These are phyloP conservation scores for Lasioglossum malachurum DNA, from an alignment of 2,888 invertebrate genomes.

Conservation along the genomic window DNA sequence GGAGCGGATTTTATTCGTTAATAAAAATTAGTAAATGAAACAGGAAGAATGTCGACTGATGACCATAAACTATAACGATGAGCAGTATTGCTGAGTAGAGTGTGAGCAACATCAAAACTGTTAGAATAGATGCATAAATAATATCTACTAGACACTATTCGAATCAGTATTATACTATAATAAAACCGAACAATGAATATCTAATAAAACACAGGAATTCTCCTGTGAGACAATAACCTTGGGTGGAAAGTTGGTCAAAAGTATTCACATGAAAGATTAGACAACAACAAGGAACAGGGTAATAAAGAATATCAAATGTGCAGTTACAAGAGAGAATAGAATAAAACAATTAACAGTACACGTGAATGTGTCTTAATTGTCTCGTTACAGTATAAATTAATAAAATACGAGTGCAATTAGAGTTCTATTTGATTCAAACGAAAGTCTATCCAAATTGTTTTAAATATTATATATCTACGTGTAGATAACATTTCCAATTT, in stretches of 20 bases:
- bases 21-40: neutral
- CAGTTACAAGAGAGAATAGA: too few relatives aligned
- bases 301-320: neutral
- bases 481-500: neutral
- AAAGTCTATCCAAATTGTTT: too few relatives aligned
- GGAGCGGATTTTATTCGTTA: neutral
- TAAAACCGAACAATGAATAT: neutral
- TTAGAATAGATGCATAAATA: neutral
- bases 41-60: neutral
- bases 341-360: neutral
- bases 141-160: neutral
- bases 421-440: neutral
- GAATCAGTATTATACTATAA: neutral
- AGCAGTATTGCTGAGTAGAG: neutral
- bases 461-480: neutral
- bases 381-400: neutral
- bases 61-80: neutral
- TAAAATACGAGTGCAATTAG: neutral
- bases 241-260: neutral
- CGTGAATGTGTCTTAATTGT: neutral
- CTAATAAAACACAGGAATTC: neutral
- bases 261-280: neutral
- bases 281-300: neutral
- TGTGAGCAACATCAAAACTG: neutral
- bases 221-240: too few relatives aligned